Evolutionary conservation across 2,888 invertebrate species (phyloP).

Genomic region (Euphydryas editha): DNA sequence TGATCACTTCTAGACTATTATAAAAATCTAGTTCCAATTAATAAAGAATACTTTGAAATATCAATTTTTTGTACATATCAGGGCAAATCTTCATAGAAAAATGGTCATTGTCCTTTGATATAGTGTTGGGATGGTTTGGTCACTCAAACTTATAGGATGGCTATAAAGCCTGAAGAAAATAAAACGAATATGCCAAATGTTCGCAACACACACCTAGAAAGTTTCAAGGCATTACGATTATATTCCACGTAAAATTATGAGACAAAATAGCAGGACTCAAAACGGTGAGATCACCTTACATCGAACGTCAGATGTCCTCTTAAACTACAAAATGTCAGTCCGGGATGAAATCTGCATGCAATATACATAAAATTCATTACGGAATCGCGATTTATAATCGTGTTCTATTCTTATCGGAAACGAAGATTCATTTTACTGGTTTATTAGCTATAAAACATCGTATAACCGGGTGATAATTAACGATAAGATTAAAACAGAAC

Average conservation of each 20-base stretch:
- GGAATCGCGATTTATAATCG: conserved; percentile 20
- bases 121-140: no score
- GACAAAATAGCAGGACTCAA: neutral
- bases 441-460: conserved; percentile 23
- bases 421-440: conserved; percentile 24
- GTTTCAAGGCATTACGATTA: no score
- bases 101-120: no score
- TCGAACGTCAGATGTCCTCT: neutral
- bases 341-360: conserved; percentile 16
- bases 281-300: neutral
- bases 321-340: conserved; percentile 10
- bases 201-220: no score
- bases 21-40: no score
- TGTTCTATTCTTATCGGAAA: conserved; percentile 22
- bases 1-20: no score
- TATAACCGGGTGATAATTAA: conserved; percentile 13
- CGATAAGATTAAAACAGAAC: conserved; percentile 13
- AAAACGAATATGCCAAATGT: no score
- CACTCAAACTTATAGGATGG: no score
- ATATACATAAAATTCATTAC: conserved; percentile 20
- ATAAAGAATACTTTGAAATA: no score
- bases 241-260: neutral
- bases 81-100: no score
- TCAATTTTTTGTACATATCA: no score
- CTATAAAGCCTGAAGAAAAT: no score